Evolutionary conservation across 2,113 vertebrate genomes (phyloP).

Genomic region (Stegostoma tigrinum): DNA sequence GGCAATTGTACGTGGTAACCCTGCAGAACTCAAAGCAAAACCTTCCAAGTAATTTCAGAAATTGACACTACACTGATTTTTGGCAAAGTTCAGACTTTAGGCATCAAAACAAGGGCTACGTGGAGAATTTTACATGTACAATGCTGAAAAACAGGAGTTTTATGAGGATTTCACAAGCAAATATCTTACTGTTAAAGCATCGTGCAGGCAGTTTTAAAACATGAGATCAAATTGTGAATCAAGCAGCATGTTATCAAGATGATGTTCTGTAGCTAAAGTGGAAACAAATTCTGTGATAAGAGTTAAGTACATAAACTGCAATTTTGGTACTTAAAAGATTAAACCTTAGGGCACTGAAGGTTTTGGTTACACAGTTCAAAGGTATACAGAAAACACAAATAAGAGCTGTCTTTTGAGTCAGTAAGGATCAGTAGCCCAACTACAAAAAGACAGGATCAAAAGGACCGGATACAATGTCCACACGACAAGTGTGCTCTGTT

Average conservation of each 20-base stretch:
- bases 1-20: no score
- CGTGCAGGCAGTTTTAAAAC: not conserved
- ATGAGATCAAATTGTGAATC: not conserved
- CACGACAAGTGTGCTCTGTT: not conserved
- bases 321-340: constrained; percentile 1
- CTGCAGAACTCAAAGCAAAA: no score
- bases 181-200: not conserved
- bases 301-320: not conserved
- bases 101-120: not conserved
- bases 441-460: constrained; percentile 13
- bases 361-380: not conserved
- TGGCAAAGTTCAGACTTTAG: no score
- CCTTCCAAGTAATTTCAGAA: no score
- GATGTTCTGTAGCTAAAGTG: not conserved
- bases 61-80: no score
- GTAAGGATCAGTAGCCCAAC: not conserved
- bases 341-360: constrained; percentile 3
- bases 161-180: not conserved
- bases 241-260: not conserved
- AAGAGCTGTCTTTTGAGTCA: constrained; percentile 4
- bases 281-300: constrained; percentile 12
- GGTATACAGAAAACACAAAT: constrained; percentile 6
- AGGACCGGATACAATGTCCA: not conserved
- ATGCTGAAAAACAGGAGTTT: not conserved
- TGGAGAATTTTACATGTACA: not conserved